Evolutionary conservation across 1,140 invertebrate species (phyloP).

Genomic region (Drosophila sproati): DNA sequence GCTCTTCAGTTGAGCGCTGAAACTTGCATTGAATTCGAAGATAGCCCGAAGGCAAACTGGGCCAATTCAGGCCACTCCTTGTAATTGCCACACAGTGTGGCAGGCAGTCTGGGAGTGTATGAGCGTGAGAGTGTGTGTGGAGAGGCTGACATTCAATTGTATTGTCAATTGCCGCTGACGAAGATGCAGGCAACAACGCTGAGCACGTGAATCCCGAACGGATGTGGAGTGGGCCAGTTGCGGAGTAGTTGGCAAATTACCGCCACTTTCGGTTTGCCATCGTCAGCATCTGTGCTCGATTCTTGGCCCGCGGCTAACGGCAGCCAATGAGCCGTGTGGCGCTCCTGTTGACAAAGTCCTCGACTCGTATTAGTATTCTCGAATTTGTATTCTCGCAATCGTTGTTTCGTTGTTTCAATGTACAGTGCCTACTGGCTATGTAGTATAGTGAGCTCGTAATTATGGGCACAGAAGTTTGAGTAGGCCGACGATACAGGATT

Average conservation of each 20-base stretch:
- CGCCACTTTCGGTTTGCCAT: slow-evolving; percentile 63
- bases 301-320: slow-evolving; percentile 77
- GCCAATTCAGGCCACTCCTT: slow-evolving; percentile 56
- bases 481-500: slow-evolving; percentile 48
- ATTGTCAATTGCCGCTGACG: slow-evolving; percentile 37
- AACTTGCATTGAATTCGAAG: slow-evolving; percentile 64
- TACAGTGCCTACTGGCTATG: slow-evolving; percentile 31
- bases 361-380: slow-evolving; percentile 44
- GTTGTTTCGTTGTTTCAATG: background rate
- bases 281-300: slow-evolving; percentile 76
- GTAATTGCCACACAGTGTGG: slow-evolving; percentile 66
- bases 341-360: slow-evolving; percentile 75
- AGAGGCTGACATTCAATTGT: slow-evolving; percentile 47
- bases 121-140: slow-evolving; percentile 16
- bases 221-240: slow-evolving; percentile 1
- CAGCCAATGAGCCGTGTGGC: slow-evolving; percentile 75
- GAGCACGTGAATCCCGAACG: background rate
- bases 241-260: slow-evolving; percentile 67
- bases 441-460: slow-evolving; percentile 53
- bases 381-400: slow-evolving; percentile 8
- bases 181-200: slow-evolving; percentile 29
- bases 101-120: background rate
- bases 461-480: slow-evolving; percentile 65
- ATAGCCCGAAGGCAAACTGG: slow-evolving; percentile 58
- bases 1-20: slow-evolving; percentile 48